Conservation (phyloP, 1,140 invertebrate species). For the Drosophila parabipectinata region DNA sequence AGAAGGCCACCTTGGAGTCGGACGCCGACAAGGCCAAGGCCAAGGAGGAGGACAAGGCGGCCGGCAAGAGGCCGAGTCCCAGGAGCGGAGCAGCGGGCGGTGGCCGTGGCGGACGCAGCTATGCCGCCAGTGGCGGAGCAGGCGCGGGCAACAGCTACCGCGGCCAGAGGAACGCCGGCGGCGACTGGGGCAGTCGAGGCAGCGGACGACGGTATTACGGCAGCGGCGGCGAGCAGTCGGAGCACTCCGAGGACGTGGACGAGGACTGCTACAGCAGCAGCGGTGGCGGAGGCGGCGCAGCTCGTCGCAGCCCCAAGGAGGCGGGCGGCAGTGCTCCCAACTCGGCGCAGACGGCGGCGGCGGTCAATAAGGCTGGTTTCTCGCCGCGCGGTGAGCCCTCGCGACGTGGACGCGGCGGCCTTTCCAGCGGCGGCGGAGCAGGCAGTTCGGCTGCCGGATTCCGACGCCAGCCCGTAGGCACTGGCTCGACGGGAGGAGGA, state of each 20-base stretch:
- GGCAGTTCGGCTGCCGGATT: slow-evolving; percentile 25
- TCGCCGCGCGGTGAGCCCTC: slow-evolving; percentile 93
- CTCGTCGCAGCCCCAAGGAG: slow-evolving; percentile 66
- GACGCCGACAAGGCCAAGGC: slow-evolving; percentile 49
- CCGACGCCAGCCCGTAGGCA: slow-evolving; percentile 18
- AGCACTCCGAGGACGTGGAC: slow-evolving; percentile 78
- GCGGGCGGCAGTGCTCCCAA: slow-evolving; percentile 17
- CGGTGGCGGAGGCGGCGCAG: slow-evolving; percentile 26
- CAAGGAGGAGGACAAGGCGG: slow-evolving; percentile 6
- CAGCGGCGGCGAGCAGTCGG: slow-evolving; percentile 66
- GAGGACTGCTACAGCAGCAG: slow-evolving; percentile 71
- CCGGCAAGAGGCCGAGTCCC: slow-evolving; percentile 74
- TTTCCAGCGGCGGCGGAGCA: slow-evolving; percentile 78
- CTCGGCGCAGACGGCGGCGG: not conserved
- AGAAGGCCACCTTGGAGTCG: slow-evolving; percentile 10
- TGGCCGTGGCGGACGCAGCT: slow-evolving; percentile 41
- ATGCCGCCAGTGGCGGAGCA: slow-evolving; percentile 58
- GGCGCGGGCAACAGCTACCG: slow-evolving; percentile 78
- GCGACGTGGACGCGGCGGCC: slow-evolving; percentile 89
- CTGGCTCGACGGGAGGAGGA: slow-evolving; percentile 11
- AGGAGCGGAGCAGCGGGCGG: slow-evolving; percentile 76
- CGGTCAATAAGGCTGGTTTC: slow-evolving; percentile 84
- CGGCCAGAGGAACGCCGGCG: slow-evolving; percentile 36
- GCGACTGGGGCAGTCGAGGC: slow-evolving; percentile 65
- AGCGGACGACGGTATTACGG: slow-evolving; percentile 64